Conservation (phyloP, 2,797 vertebrate genomes). For the Euthynnus affinis region DNA sequence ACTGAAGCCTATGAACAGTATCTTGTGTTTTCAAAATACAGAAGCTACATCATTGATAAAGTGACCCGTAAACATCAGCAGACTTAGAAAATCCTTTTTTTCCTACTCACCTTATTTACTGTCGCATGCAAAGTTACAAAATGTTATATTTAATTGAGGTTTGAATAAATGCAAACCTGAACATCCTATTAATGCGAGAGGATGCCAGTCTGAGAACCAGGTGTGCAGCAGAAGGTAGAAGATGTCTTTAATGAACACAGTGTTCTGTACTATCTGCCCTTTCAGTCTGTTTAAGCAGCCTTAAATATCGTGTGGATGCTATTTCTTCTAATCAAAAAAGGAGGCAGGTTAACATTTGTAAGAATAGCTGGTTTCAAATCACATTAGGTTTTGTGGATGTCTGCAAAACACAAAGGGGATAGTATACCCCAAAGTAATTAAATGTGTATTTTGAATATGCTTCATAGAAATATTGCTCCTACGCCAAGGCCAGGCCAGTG, state of each 20-base stretch:
- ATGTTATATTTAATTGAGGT: conserved; percentile 28
- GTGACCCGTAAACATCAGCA: neutral
- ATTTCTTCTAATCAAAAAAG: conserved; percentile 6
- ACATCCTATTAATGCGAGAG: conserved; percentile 1
- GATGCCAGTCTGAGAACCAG: conserved; percentile 2
- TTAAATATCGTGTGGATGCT: conserved; percentile 17
- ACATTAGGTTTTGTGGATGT: conserved; percentile 1
- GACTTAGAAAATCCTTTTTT: neutral
- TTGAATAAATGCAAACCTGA: conserved; percentile 7
- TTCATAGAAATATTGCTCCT: conserved; percentile 19
- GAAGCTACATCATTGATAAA: neutral
- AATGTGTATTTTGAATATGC: conserved; percentile 34
- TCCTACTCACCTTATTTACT: neutral
- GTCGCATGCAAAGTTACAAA: conserved; percentile 4
- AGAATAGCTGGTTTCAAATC: conserved; percentile 7
- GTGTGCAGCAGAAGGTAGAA: conserved; percentile 28
- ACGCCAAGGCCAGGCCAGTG: conserved; percentile 20
- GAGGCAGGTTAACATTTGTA: neutral
- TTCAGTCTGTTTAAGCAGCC: conserved; percentile 29
- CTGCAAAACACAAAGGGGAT: conserved; percentile 11
- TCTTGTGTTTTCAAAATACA: conserved; percentile 7
- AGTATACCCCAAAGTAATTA: neutral
- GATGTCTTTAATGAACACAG: conserved; percentile 29
- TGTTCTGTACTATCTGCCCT: conserved; percentile 30
- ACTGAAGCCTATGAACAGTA: neutral